Base-by-base conservation (phyloP, 2,888 invertebrate genomes). In the Rhorus exstirpatorius region DNA sequence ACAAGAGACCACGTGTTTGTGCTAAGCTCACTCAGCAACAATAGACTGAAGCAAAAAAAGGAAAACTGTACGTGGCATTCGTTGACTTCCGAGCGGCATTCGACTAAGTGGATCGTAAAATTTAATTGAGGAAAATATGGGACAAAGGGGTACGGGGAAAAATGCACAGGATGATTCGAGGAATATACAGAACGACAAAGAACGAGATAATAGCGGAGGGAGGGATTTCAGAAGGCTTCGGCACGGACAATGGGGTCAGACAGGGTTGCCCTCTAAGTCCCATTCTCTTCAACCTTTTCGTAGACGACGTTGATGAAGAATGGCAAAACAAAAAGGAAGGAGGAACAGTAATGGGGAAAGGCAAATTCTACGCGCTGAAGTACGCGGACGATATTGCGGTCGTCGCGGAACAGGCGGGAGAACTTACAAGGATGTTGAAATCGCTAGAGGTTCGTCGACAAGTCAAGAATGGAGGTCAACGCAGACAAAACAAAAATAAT, bases 241-340 rank as follows among this genome's bases (percentile, higher is more conserved):
- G 61, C 35, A 83, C 60, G 10, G 21, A 7, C 10, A 53, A 35
- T n/a, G 83, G 86, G 12, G 68, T 85, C 0, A 83, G 81, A 35
- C 79, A 86, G n/a, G 85, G 84, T 8, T 86, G 85, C 19, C 67
- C 75, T 1, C 38, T 85, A 8, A 83, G 83, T 55, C 76, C 81
- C 1, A 14, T 74, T 0, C 19, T 78, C 4, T 83, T 84, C 58
- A 58, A 70, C 8, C 12, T 81, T 2, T 77, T 55, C 10, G 24
- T 83, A n/a, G 67, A 60, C 19, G 84, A 79, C 10, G 7, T 84
- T 2, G 70, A 31, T 6, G 6, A 3, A 6, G 31, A 3, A 31
- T 31, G 31, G 31, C 3, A 31, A 31, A 31, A 31, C 3, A 31
- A 31, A 31, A 2, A 31, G 31, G 31, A 31, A 31, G 31, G 31